These are phyloP conservation scores for Amaurobius ferox DNA, from an alignment of 2,888 invertebrate species.

Conservation along the genomic window DNA sequence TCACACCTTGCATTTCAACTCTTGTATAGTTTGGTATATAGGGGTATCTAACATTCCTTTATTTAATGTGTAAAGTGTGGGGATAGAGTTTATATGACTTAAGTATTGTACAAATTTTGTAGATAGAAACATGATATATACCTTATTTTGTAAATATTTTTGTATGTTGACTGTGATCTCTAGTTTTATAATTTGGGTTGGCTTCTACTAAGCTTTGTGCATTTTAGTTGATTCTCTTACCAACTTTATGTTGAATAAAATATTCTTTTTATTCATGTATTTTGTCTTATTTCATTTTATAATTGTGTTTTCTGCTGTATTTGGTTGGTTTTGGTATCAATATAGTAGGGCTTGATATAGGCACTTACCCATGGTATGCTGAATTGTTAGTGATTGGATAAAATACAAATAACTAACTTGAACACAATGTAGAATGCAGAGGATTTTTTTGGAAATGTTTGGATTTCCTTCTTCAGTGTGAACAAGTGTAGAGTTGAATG, in stretches of 20 bases:
- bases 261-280: neutral
- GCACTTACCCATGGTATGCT: no score
- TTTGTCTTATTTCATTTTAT: no score
- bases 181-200: constrained; percentile 7
- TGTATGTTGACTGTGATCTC: constrained; percentile 16
- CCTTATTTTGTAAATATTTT: constrained; percentile 14
- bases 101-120: constrained; percentile 10
- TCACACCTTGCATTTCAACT: no score
- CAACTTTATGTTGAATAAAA: neutral
- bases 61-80: constrained; percentile 36
- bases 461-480: no score
- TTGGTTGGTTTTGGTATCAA: no score
- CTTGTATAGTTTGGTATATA: neutral
- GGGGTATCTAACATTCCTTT: constrained; percentile 57
- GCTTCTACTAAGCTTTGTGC: neutral
- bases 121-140: neutral
- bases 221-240: neutral
- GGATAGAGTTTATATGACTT: constrained; percentile 11
- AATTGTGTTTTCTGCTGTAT: no score
- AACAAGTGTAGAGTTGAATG: no score
- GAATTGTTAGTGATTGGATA: no score
- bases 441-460: no score
- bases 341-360: no score
- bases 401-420: no score
- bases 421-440: no score